Evolutionary conservation across 2,797 vertebrate species (phyloP).

Genomic region (Galago senegalensis): DNA sequence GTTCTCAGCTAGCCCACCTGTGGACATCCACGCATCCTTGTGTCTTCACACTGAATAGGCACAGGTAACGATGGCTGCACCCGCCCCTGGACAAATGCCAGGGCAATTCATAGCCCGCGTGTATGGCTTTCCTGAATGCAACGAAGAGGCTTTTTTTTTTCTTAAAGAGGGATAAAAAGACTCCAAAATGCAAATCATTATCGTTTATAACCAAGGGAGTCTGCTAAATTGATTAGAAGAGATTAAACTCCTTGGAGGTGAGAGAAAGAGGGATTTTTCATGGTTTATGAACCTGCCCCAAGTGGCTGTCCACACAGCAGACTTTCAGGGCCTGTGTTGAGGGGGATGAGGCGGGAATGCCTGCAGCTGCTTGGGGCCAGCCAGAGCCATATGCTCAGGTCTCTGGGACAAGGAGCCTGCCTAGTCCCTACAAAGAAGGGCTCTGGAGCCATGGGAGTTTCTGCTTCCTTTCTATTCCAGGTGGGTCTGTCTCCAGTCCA

Average conservation of each 20-base stretch:
- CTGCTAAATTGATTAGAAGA: constrained; percentile 82
- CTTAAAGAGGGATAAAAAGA: constrained; percentile 77
- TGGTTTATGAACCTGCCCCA: constrained; percentile 40
- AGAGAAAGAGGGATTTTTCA: constrained; percentile 32
- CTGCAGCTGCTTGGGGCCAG: neutral
- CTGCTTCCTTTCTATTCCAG: neutral
- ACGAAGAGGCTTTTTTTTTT: constrained; percentile 50
- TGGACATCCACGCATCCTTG: neutral
- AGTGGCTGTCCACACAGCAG: neutral
- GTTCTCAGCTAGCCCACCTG: neutral
- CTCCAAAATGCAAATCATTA: constrained; percentile 82
- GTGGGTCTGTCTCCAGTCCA: neutral
- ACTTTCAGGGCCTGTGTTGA: neutral
- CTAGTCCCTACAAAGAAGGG: neutral
- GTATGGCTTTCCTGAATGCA: constrained; percentile 51
- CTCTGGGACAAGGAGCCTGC: neutral
- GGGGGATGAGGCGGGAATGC: neutral
- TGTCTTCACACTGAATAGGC: neutral
- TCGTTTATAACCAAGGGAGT: constrained; percentile 72
- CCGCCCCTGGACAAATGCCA: neutral
- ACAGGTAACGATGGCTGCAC: constrained; percentile 49
- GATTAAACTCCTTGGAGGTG: constrained; percentile 68
- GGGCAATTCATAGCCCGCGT: constrained; percentile 66
- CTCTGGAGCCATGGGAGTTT: neutral
- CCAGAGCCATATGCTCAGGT: neutral